Percentiles rank a stretch among this genome's conserved stretches.
phyloP scores from a whole-genome alignment of 2,888 invertebrate genomes.

The Loripinus fragilis region DNA sequence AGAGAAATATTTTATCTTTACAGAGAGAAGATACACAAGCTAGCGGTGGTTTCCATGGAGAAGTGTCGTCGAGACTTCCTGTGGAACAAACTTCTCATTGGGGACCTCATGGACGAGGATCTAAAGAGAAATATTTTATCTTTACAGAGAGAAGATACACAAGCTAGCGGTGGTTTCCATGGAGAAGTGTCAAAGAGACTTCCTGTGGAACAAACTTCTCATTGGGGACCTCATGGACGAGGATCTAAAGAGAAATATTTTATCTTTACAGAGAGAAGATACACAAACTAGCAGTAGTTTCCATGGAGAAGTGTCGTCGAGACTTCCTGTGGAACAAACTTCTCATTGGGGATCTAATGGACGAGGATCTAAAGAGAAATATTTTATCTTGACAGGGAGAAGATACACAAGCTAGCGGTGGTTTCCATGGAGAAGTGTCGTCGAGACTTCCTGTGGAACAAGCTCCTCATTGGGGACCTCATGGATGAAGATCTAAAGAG shows the following conservation, averaged over 20 bases:
- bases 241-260: too few relatives aligned
- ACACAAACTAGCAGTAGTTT: constrained; percentile 87
- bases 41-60: constrained; percentile 88
- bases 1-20: too few relatives aligned
- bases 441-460: constrained; percentile 89
- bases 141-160: constrained; percentile 83
- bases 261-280: constrained; percentile 82
- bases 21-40: constrained; percentile 85
- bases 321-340: constrained; percentile 90
- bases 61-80: constrained; percentile 89
- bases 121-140: too few relatives aligned
- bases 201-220: constrained; percentile 89
- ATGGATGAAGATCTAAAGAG: too few relatives aligned
- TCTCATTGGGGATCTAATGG: constrained; percentile 79
- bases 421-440: constrained; percentile 88
- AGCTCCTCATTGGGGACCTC: constrained; percentile 84
- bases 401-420: constrained; percentile 87
- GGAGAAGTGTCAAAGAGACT: constrained; percentile 88
- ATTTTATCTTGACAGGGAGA: constrained; percentile 63
- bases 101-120: too few relatives aligned
- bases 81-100: constrained; percentile 87
- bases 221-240: constrained; percentile 60
- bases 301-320: constrained; percentile 88
- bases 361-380: too few relatives aligned
- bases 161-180: constrained; percentile 88